Percentiles rank a stretch among this genome's conserved stretches.
Conservation (phyloP, 2,797 vertebrate genomes). For the Serranus cabrilla region DNA sequence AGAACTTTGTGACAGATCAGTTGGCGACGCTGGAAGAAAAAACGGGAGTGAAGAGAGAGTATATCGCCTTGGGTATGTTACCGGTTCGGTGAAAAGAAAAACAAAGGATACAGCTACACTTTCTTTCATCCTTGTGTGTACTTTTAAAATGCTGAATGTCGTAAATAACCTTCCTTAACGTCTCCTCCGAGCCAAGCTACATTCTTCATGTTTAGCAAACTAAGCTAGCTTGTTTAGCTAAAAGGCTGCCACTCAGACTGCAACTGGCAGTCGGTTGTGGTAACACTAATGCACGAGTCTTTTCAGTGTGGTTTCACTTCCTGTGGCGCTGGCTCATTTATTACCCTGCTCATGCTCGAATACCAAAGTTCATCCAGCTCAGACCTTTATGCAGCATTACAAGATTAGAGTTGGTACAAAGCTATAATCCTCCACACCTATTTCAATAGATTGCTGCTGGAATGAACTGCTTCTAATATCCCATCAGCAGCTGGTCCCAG, state of each 20-base stretch:
- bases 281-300: slow-evolving; percentile 6
- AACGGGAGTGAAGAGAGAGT: slow-evolving; percentile 88
- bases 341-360: neutral
- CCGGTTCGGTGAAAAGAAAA: neutral
- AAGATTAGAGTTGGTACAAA: slow-evolving; percentile 7
- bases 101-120: fast-evolving
- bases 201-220: neutral
- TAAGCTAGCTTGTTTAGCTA: slow-evolving; percentile 1
- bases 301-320: slow-evolving; percentile 33
- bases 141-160: neutral
- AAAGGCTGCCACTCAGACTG: neutral
- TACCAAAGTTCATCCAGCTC: slow-evolving; percentile 57
- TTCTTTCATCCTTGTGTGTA: neutral
- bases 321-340: slow-evolving; percentile 26
- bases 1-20: slow-evolving; percentile 87
- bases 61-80: slow-evolving; percentile 88
- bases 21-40: slow-evolving; percentile 85
- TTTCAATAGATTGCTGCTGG: slow-evolving; percentile 35
- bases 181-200: neutral
- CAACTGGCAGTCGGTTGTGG: slow-evolving; percentile 17
- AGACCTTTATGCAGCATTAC: slow-evolving; percentile 10
- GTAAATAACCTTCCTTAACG: neutral
- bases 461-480: slow-evolving; percentile 39
- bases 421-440: slow-evolving; percentile 6
- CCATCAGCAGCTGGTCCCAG: slow-evolving; percentile 61